Conservation (phyloP, 2,797 vertebrate species). For the Pelodytes ibericus region DNA sequence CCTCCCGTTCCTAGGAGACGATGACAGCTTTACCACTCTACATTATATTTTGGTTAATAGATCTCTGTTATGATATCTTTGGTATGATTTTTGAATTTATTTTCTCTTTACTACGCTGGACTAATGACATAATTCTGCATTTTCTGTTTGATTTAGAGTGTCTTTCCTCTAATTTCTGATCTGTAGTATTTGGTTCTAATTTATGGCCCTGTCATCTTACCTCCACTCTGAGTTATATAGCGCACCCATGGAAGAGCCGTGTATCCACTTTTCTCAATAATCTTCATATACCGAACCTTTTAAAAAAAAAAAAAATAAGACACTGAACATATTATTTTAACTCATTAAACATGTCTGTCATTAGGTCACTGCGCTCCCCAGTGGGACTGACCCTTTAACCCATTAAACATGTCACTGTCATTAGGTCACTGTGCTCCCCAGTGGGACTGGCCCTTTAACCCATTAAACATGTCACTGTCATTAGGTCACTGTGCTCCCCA, state of each 20-base stretch:
- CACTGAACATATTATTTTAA: too few relatives aligned
- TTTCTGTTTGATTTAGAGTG: too few relatives aligned
- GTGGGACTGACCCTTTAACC: not conserved
- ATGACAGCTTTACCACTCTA: too few relatives aligned
- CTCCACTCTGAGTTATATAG: slow-evolving; percentile 94
- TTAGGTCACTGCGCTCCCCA: too few relatives aligned
- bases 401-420: not conserved
- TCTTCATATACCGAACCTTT: slow-evolving; percentile 95
- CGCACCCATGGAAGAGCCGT: slow-evolving; percentile 95
- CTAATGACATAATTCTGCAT: too few relatives aligned
- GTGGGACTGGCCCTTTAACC: not conserved
- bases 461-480: not conserved
- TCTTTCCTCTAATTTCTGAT: too few relatives aligned
- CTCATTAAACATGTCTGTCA: not conserved
- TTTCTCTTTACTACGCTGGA: too few relatives aligned
- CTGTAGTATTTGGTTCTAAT: too few relatives aligned
- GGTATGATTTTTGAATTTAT: too few relatives aligned
- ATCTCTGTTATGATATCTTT: too few relatives aligned
- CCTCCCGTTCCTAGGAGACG: too few relatives aligned
- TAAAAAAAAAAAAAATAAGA: not conserved
- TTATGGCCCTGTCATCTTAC: slow-evolving; percentile 69
- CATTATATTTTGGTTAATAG: too few relatives aligned
- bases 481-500: not conserved
- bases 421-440: not conserved
- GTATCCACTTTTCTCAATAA: slow-evolving; percentile 94